phyloP scores from a whole-genome alignment of 1,140 invertebrate genomes.

The Drosophila simulans region DNA sequence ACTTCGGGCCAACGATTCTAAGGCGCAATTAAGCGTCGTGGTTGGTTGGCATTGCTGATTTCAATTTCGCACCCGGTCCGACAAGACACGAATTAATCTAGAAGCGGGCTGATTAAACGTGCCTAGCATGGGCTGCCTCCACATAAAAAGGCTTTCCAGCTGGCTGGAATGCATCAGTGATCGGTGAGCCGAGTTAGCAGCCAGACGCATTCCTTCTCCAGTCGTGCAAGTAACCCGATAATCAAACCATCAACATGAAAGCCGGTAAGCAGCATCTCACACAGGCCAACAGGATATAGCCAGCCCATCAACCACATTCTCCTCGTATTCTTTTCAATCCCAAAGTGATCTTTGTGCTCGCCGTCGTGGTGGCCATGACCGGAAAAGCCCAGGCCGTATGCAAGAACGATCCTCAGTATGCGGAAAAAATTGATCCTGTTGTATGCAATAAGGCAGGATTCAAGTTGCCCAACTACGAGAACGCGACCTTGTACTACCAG shows the following conservation, averaged over 20 bases:
- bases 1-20: slow-evolving; percentile 27
- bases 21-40: slow-evolving; percentile 48
- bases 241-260: slow-evolving; percentile 50
- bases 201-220: slow-evolving; percentile 36
- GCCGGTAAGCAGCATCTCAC: slow-evolving; percentile 56
- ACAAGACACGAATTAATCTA: slow-evolving; percentile 73
- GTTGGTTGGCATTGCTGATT: slow-evolving; percentile 50
- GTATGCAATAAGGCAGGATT: slow-evolving; percentile 1
- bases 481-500: slow-evolving; percentile 37
- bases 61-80: slow-evolving; percentile 51
- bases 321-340: background rate
- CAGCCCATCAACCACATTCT: background rate
- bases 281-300: slow-evolving; percentile 8
- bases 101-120: slow-evolving; percentile 60
- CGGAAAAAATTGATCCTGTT: slow-evolving; percentile 13
- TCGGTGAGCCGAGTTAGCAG: slow-evolving; percentile 50
- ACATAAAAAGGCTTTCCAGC: slow-evolving; percentile 61
- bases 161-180: slow-evolving; percentile 54
- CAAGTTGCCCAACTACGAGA: slow-evolving; percentile 55
- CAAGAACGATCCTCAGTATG: slow-evolving; percentile 27
- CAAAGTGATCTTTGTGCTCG: slow-evolving; percentile 52
- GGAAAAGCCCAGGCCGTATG: slow-evolving; percentile 20
- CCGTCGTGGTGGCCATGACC: slow-evolving; percentile 53
- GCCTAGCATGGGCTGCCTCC: slow-evolving; percentile 39
- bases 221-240: slow-evolving; percentile 14